Conservation (phyloP, 2,113 vertebrate genomes). For the Ahaetulla prasina region DNA sequence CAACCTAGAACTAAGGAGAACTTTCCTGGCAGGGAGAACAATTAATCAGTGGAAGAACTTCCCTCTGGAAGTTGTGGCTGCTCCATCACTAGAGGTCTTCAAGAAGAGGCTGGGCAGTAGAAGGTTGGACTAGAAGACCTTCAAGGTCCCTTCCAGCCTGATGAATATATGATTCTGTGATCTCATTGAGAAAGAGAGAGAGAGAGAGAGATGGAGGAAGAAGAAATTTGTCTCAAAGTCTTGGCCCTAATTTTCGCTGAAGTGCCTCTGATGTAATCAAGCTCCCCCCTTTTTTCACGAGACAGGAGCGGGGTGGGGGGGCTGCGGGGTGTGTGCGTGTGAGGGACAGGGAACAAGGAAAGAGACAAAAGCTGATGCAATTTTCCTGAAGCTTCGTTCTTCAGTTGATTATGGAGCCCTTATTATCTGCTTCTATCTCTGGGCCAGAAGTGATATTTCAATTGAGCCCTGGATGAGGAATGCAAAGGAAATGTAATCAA, state of each 20-base stretch:
- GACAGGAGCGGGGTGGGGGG: slow-evolving; percentile 4
- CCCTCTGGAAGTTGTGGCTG: too few relatives aligned
- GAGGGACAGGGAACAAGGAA: slow-evolving; percentile 26
- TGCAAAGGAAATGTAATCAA: slow-evolving; percentile 56
- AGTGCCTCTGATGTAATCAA: slow-evolving; percentile 16
- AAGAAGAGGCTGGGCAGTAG: not conserved
- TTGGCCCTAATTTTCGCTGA: rapidly evolving
- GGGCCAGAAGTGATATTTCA: slow-evolving; percentile 61
- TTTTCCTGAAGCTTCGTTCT: slow-evolving; percentile 40
- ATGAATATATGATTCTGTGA: too few relatives aligned
- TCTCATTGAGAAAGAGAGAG: too few relatives aligned
- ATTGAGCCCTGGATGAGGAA: slow-evolving; percentile 59
- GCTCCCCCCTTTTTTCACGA: not conserved
- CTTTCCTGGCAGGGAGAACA: not conserved
- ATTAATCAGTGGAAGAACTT: too few relatives aligned
- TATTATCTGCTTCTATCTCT: slow-evolving; percentile 66
- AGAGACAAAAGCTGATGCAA: slow-evolving; percentile 32
- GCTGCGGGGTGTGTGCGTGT: too few relatives aligned
- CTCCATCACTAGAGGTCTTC: not conserved
- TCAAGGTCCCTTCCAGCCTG: not conserved
- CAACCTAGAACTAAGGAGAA: not conserved
- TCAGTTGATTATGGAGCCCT: slow-evolving; percentile 61
- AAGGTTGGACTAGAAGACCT: not conserved
- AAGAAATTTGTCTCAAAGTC: not conserved
- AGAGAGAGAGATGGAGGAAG: rapidly evolving